Conservation (phyloP, 2,797 vertebrate species). For the Acridotheres tristis region DNA sequence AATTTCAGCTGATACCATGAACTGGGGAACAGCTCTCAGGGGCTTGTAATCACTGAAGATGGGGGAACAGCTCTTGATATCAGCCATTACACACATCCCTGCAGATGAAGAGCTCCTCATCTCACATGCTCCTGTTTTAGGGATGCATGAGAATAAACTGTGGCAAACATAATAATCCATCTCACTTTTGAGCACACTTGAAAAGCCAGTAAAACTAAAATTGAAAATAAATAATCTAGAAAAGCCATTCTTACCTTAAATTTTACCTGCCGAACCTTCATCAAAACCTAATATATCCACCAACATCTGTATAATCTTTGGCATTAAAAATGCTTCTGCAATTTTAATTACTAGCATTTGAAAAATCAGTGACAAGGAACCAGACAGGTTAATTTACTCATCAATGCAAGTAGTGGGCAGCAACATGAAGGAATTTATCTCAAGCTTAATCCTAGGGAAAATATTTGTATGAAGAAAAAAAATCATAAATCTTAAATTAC, state of each 20-base stretch:
- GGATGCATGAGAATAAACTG: neutral
- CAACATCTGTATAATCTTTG: neutral
- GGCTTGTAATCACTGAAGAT: neutral
- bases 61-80: neutral
- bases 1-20: neutral
- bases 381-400: neutral
- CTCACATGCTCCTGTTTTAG: neutral
- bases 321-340: neutral
- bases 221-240: neutral
- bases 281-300: neutral
- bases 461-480: neutral
- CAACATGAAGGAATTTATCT: constrained; percentile 8
- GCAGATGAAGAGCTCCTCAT: neutral
- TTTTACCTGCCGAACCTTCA: neutral
- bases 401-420: neutral
- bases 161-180: neutral
- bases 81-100: neutral
- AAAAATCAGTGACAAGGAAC: neutral
- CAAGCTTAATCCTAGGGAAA: constrained; percentile 10
- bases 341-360: constrained; percentile 17
- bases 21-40: neutral
- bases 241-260: neutral
- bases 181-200: neutral
- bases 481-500: neutral
- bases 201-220: neutral